These are phyloP conservation scores for Odocoileus virginianus DNA, from an alignment of 2,113 vertebrate species.

Conservation along the genomic window DNA sequence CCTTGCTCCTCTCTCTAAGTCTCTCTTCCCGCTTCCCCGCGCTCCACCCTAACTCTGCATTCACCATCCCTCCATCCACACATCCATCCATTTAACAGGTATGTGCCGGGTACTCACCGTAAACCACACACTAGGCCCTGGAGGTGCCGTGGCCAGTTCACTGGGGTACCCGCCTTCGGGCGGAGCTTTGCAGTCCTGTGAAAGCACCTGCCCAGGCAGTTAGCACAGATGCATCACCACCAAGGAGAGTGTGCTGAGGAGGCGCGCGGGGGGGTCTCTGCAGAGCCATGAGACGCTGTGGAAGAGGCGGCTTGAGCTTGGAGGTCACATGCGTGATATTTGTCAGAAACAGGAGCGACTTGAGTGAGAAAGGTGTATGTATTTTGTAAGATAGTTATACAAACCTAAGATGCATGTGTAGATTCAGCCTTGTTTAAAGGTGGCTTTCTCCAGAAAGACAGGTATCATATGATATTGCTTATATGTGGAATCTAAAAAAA, in stretches of 20 bases:
- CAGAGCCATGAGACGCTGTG: not conserved
- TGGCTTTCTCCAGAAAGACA: not conserved
- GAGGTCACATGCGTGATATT: not conserved
- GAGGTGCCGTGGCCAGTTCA: not conserved
- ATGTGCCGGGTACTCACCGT: not conserved
- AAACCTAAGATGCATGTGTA: not conserved
- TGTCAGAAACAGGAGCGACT: not conserved
- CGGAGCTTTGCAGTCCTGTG: not conserved
- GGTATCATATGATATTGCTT: not conserved
- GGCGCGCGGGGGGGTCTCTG: not conserved
- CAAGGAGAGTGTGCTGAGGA: not conserved
- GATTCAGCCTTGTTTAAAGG: not conserved
- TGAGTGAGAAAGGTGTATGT: not conserved
- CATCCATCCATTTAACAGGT: not conserved
- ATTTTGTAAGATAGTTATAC: not conserved
- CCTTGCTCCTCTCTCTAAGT: not conserved
- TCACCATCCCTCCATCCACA: not conserved
- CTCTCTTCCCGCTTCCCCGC: rapidly evolving
- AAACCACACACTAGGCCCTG: not conserved
- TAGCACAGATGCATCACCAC: not conserved
- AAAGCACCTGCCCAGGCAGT: not conserved
- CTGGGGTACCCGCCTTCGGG: not conserved
- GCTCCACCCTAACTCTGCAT: too few species aligned
- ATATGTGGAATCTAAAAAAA: not conserved
- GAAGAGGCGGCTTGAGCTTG: not conserved